Percentiles rank a stretch among this genome's conserved stretches.
Conservation (phyloP, 2,113 vertebrate species). For the Cebidichthys violaceus region DNA sequence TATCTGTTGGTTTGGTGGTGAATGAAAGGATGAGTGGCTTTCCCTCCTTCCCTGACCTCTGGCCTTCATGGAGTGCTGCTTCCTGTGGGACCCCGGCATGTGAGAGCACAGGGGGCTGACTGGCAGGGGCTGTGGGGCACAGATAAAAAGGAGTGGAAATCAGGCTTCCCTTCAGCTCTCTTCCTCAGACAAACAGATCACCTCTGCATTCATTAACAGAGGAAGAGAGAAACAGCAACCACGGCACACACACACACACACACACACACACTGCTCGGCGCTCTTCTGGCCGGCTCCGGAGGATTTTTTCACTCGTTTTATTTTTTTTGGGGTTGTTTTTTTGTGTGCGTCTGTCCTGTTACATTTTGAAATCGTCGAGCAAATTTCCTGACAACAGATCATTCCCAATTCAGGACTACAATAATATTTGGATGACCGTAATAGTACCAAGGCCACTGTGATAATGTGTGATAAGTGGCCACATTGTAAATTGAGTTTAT, state of each 20-base stretch:
- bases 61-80: conserved; percentile 74
- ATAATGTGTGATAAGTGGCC: conserved; percentile 68
- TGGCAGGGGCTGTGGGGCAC: conserved; percentile 72
- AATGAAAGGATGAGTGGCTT: conserved; percentile 57
- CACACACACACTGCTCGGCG: not conserved
- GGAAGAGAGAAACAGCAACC: conserved; percentile 74
- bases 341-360: not conserved
- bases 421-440: conserved; percentile 68
- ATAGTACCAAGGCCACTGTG: conserved; percentile 61
- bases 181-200: conserved; percentile 80
- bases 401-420: conserved; percentile 57
- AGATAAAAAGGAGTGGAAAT: conserved; percentile 84
- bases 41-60: conserved; percentile 78
- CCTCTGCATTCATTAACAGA: conserved; percentile 75
- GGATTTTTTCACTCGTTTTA: conserved; percentile 29
- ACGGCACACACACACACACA: conserved; percentile 9
- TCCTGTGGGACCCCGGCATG: conserved; percentile 81
- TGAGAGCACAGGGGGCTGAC: conserved; percentile 68
- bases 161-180: conserved; percentile 79
- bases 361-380: conserved; percentile 38
- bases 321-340: not conserved
- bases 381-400: conserved; percentile 52
- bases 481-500: conserved; percentile 65
- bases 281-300: conserved; percentile 8
- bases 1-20: conserved; percentile 38